phyloP scores from a whole-genome alignment of 1,140 invertebrate genomes.

The Cydia splendana region DNA sequence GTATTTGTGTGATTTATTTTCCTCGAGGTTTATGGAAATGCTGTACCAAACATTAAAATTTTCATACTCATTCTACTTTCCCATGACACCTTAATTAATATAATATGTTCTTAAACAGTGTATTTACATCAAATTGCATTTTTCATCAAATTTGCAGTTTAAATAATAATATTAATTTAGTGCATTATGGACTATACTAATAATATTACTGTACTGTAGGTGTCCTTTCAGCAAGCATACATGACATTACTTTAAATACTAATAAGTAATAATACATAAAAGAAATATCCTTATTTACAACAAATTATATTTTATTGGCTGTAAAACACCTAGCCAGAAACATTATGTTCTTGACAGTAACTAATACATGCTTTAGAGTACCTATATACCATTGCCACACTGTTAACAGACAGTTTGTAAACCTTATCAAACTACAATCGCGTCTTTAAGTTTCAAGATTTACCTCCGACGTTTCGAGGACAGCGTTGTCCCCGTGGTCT shows the following conservation, averaged over 20 bases:
- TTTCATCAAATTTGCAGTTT: neutral
- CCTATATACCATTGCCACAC: no score
- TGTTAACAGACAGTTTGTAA: no score
- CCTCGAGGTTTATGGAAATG: neutral
- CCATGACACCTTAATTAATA: neutral
- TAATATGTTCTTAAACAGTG: neutral
- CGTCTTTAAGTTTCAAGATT: no score
- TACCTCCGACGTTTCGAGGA: no score
- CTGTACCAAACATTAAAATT: neutral
- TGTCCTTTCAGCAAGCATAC: neutral
- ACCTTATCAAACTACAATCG: no score
- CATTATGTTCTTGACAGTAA: neutral
- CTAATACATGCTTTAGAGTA: neutral
- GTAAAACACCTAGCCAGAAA: constrained; percentile 5
- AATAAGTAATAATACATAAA: neutral
- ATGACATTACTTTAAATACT: neutral
- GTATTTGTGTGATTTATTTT: neutral
- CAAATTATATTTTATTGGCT: neutral
- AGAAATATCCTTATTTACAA: neutral
- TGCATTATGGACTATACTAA: neutral
- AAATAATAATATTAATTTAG: neutral
- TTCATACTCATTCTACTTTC: neutral
- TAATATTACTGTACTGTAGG: neutral
- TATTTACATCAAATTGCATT: neutral
- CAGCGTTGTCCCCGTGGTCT: no score